These are phyloP conservation scores for Malurus elegans DNA, from an alignment of 2,113 vertebrate genomes.

Conservation along the genomic window DNA sequence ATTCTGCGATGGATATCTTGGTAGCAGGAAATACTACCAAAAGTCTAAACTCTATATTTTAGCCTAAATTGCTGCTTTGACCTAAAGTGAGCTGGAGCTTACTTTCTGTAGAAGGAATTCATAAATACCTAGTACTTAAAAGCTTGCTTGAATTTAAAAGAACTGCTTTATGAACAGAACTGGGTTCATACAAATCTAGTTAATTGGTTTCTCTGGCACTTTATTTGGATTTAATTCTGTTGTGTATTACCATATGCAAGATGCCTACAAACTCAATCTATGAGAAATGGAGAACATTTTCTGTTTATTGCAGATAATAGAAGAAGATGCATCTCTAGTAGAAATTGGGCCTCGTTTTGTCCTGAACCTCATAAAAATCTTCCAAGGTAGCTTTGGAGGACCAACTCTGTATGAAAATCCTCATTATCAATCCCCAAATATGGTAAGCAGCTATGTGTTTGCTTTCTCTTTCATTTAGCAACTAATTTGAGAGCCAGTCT, in stretches of 20 bases:
- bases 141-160: neutral
- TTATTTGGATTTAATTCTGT: neutral
- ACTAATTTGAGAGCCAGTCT: neutral
- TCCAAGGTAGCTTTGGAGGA: conserved; percentile 95
- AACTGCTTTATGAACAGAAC: neutral
- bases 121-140: neutral
- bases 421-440: conserved; percentile 89
- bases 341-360: conserved; percentile 97
- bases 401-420: conserved; percentile 93
- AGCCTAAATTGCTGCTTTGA: neutral
- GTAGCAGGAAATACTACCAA: neutral
- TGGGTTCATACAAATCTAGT: neutral
- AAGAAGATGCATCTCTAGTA: conserved; percentile 92
- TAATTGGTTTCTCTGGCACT: neutral
- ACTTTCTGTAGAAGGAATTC: neutral
- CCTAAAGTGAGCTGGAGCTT: neutral
- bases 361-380: conserved; percentile 94
- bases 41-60: neutral
- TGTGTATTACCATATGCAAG: neutral
- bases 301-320: conserved; percentile 84
- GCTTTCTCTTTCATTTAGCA: neutral
- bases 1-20: neutral
- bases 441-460: conserved; percentile 73
- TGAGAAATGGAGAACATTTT: neutral
- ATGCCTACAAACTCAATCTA: neutral